Percentiles rank a stretch among this genome's conserved stretches.
Conservation (phyloP, 2,113 vertebrate species). For the Channa maculata region DNA sequence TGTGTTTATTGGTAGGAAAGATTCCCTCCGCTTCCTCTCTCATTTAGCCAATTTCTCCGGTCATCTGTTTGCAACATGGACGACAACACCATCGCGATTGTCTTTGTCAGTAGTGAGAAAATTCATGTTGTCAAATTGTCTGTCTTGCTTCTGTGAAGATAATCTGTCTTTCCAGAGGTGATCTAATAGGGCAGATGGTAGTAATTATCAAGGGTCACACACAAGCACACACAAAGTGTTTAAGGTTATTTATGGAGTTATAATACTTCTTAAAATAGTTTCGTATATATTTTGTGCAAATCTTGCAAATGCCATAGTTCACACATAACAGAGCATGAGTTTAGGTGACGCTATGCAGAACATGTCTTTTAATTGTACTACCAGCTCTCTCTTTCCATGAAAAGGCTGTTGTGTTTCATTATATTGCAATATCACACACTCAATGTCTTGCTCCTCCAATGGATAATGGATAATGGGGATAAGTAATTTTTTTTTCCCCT, state of each 20-base stretch:
- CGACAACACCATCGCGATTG: not conserved
- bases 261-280: constrained; percentile 38
- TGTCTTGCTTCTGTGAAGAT: constrained; percentile 56
- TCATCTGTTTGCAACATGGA: not conserved
- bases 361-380: constrained; percentile 16
- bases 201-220: constrained; percentile 74
- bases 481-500: constrained; percentile 8
- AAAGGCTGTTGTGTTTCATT: constrained; percentile 34
- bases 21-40: not conserved
- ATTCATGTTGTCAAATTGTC: constrained; percentile 48
- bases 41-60: not conserved
- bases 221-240: constrained; percentile 14
- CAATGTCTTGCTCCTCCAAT: constrained; percentile 16
- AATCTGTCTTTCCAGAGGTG: constrained; percentile 72
- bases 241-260: constrained; percentile 38
- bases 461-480: constrained; percentile 31
- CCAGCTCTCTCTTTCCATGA: constrained; percentile 28
- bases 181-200: constrained; percentile 76
- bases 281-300: constrained; percentile 32
- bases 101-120: constrained; percentile 13
- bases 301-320: constrained; percentile 46
- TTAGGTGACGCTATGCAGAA: constrained; percentile 17
- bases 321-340: constrained; percentile 37
- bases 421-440: constrained; percentile 11
- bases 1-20: too few relatives aligned